Conservation (phyloP, 2,888 invertebrate species). For the Pristionchus mayeri region DNA sequence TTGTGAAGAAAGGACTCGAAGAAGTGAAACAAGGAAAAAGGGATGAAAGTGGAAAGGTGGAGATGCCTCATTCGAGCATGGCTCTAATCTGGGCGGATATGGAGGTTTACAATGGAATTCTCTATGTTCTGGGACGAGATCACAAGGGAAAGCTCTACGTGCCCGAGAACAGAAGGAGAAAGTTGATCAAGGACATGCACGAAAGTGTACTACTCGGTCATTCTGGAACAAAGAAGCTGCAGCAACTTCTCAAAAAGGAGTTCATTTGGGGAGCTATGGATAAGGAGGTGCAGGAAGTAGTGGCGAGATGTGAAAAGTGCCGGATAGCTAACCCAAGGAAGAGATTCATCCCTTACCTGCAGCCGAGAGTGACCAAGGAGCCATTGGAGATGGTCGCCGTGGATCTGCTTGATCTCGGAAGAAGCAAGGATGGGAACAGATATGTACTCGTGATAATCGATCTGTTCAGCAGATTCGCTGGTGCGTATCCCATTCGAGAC, state of each 20-base stretch:
- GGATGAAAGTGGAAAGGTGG: not conserved
- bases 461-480: too few relatives aligned
- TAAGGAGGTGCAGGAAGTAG: not conserved
- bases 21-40: not conserved
- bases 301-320: too few relatives aligned
- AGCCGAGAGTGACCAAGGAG: too few relatives aligned
- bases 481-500: too few relatives aligned
- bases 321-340: too few relatives aligned
- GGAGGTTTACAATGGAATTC: not conserved
- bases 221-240: not conserved
- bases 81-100: not conserved
- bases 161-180: not conserved
- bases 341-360: too few relatives aligned
- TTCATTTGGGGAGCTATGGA: not conserved
- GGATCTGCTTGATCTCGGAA: too few relatives aligned
- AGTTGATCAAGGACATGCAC: not conserved
- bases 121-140: not conserved
- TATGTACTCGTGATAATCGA: too few relatives aligned
- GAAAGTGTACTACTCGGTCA: not conserved
- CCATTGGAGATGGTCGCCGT: too few relatives aligned
- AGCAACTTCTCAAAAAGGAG: not conserved
- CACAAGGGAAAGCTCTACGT: not conserved
- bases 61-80: not conserved
- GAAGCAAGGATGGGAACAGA: too few relatives aligned
- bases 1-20: not conserved